These are phyloP conservation scores for Microcebus tavaratra DNA, from an alignment of 2,113 vertebrate species.

Conservation along the genomic window DNA sequence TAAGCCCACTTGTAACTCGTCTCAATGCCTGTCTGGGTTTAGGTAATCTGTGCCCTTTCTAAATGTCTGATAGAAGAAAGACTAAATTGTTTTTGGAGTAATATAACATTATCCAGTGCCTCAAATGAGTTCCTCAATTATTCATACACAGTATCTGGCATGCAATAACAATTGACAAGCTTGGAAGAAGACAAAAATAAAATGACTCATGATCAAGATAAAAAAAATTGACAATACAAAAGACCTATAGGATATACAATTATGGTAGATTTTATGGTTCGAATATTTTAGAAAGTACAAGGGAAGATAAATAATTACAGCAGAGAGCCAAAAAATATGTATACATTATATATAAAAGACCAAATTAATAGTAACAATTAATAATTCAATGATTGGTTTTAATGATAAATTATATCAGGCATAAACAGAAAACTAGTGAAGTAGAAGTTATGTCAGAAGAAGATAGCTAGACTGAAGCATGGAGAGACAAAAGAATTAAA, in stretches of 20 bases:
- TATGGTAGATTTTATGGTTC: not conserved
- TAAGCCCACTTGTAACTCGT: not conserved
- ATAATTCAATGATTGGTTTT: not conserved
- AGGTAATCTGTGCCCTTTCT: not conserved
- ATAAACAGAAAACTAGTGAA: not conserved
- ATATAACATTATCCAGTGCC: not conserved
- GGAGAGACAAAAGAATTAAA: not conserved
- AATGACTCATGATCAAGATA: not conserved
- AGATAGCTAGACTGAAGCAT: not conserved
- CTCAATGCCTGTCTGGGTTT: not conserved
- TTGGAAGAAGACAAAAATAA: not conserved
- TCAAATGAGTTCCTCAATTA: not conserved
- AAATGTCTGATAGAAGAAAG: not conserved
- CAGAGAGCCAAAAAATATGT: not conserved
- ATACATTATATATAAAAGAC: not conserved
- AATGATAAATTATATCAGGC: not conserved
- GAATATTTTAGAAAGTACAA: not conserved
- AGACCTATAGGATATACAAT: not conserved
- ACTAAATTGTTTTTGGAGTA: not conserved
- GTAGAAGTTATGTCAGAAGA: not conserved
- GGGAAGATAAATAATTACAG: not conserved
- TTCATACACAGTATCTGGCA: not conserved
- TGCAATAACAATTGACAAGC: not conserved
- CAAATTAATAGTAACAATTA: not conserved
- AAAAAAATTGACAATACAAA: not conserved